These are phyloP conservation scores for Microcebus griseorufus DNA, from an alignment of 2,113 vertebrate species.

Conservation along the genomic window DNA sequence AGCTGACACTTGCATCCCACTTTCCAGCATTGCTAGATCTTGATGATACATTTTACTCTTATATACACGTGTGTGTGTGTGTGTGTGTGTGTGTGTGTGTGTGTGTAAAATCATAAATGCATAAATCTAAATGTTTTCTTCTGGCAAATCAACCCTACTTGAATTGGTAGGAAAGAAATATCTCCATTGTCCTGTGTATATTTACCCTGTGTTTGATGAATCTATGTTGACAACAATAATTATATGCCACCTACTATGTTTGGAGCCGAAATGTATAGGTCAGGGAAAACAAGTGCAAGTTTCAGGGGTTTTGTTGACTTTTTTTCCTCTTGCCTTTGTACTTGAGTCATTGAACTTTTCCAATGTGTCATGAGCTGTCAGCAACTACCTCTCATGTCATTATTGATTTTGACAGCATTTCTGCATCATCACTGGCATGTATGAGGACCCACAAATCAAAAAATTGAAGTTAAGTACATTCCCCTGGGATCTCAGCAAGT, in stretches of 20 bases:
- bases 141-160: conserved; percentile 16
- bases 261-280: not conserved
- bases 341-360: conserved; percentile 33
- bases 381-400: not conserved
- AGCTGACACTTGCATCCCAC: not conserved
- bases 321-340: not conserved
- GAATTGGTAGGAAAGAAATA: conserved; percentile 6
- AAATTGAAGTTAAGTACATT: not conserved
- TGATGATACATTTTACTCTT: not conserved
- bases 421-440: not conserved
- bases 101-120: not conserved
- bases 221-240: conserved; percentile 49
- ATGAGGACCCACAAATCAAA: not conserved
- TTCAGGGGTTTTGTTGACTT: not conserved
- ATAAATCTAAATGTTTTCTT: not conserved
- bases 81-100: not conserved
- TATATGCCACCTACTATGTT: not conserved
- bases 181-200: not conserved
- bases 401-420: not conserved
- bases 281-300: not conserved
- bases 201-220: conserved; percentile 35
- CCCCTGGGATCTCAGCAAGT: not conserved
- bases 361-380: not conserved
- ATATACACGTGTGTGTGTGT: too few species aligned
- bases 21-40: not conserved